Percentiles rank a stretch among this genome's conserved stretches.
Conservation (phyloP, 2,113 vertebrate species). For the Clarias batrachus region DNA sequence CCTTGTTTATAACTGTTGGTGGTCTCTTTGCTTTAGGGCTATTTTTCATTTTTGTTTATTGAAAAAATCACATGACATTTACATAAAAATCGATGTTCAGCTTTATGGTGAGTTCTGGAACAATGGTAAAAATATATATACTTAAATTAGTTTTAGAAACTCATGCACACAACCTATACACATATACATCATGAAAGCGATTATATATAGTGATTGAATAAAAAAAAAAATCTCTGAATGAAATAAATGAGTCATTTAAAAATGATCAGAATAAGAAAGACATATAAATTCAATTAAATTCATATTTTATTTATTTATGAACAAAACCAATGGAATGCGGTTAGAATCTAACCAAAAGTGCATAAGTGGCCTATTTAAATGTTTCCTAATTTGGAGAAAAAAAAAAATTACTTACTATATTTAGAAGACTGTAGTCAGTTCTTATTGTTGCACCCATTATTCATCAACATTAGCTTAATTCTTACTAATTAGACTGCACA, state of each 20-base stretch:
- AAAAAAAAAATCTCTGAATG: background rate
- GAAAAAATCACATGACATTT: background rate
- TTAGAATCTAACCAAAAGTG: too few relatives aligned
- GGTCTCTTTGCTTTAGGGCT: background rate
- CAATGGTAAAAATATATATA: background rate
- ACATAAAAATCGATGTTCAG: background rate
- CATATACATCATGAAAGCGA: background rate
- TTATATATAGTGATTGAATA: background rate
- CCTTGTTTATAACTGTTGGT: background rate
- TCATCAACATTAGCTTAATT: background rate
- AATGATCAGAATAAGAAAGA: background rate
- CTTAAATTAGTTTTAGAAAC: background rate
- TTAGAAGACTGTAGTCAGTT: background rate
- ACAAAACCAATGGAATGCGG: too few relatives aligned
- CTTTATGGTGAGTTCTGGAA: background rate
- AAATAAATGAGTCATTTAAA: background rate
- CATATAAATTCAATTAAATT: background rate
- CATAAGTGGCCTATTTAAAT: too few relatives aligned
- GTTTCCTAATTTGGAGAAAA: background rate
- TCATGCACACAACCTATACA: background rate
- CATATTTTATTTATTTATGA: too few relatives aligned
- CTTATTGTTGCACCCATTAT: background rate
- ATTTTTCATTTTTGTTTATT: background rate
- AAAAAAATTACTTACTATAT: background rate
- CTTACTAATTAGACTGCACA: background rate